Base-by-base conservation (phyloP, 53 echinoderm and acorn worm species). In the Patiria pectinifera region DNA sequence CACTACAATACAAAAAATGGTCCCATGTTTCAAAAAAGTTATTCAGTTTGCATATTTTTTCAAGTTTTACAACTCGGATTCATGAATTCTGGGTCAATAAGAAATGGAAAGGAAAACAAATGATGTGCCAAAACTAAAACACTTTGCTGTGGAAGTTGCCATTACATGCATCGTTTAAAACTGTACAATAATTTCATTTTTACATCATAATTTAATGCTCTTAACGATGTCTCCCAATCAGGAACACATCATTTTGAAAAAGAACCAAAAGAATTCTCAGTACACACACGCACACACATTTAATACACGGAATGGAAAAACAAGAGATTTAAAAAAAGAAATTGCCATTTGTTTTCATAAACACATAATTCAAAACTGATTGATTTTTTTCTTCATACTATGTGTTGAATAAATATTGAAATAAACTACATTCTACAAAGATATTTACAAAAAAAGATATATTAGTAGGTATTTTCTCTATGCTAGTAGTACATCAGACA, bases 381-480 rank as follows among this genome's bases (percentile, higher is more conserved):
- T 35, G 35, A 74, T 45, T 35, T 18, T 46, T 76, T 75, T 59
- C 19, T 86, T 86, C 62, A 44, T 66, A 89, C 47, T 66, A 62
- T 80, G 87, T 87, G 89, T 89, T 26, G 81, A 89, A 89, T 89
- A 89, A 89, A 89, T 89, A 89, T 89, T 80, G 89, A 89, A 89
- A 89, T 89, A 80, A 89, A 80, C 89, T 89, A 89, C 89, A 89
- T 60, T 89, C 89, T 89, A 89, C 89, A 89, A 79, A 89, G 89
- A 89, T 89, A 89, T 89, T 79, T 89, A 89, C 89, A 89, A 47
- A 53, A 35, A 35, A 80, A 89, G 89, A 89, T 89, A 80, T 89
- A 88, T 88, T 88, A 89, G 89, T 79, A 77, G 44, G 44, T 44
- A 76, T 80, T 69, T 14, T 79, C 80, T 79, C 80, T 89, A 89